Evolutionary conservation across 2,888 invertebrate genomes (phyloP).

Genomic region (Pachydiplax longipennis): DNA sequence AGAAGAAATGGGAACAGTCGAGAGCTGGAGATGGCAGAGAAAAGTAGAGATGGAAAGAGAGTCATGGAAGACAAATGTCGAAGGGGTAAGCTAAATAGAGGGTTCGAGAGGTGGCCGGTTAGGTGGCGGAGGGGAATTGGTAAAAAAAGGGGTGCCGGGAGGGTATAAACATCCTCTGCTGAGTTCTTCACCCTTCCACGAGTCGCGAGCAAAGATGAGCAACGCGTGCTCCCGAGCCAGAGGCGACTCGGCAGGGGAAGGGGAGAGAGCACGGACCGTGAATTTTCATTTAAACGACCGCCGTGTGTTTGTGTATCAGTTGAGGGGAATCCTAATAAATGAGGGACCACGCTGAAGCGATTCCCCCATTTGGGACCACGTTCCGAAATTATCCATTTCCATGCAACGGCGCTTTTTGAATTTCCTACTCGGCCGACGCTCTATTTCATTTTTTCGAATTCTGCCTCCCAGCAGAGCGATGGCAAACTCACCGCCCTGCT

Average conservation of each 20-base stretch:
- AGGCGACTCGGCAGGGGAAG: too few species aligned
- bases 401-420: too few species aligned
- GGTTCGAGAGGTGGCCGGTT: background rate
- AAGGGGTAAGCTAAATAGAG: background rate
- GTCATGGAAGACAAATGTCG: background rate
- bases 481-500: too few species aligned
- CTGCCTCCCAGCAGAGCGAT: too few species aligned
- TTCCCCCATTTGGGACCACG: background rate
- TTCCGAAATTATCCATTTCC: too few species aligned
- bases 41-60: background rate
- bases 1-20: background rate
- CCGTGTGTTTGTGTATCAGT: background rate
- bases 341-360: background rate
- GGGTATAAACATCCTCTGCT: background rate
- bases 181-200: too few species aligned
- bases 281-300: background rate
- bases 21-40: too few species aligned
- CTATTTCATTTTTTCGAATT: too few species aligned
- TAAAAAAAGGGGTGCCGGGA: background rate
- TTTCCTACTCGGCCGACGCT: too few species aligned
- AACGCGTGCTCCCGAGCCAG: background rate
- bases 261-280: background rate
- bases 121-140: too few species aligned
- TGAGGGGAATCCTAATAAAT: background rate
- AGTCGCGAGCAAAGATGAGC: background rate